Percentiles rank a stretch among this genome's conserved stretches.
Conservation (phyloP, 2,888 invertebrate species). For the Carcina quercana region DNA sequence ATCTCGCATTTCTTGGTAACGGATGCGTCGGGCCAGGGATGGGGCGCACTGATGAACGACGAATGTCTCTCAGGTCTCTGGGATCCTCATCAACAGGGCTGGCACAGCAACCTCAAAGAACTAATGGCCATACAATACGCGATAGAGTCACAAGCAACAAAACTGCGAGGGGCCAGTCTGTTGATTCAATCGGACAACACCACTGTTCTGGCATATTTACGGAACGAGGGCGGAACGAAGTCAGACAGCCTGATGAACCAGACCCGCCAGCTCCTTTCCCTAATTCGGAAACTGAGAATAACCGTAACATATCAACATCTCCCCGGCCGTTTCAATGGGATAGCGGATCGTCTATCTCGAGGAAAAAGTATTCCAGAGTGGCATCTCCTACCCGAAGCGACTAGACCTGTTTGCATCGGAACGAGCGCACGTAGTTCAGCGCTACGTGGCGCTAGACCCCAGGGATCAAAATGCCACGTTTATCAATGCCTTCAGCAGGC, state of each 20-base stretch:
- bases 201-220: constrained; percentile 13
- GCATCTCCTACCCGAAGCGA: constrained; percentile 10
- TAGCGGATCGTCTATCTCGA: constrained; percentile 23
- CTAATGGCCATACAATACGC: background rate
- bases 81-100: background rate
- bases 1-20: background rate
- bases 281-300: background rate
- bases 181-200: constrained; percentile 7
- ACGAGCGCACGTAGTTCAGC: constrained; percentile 1
- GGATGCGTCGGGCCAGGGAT: background rate
- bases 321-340: constrained; percentile 25
- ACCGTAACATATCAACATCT: constrained; percentile 10
- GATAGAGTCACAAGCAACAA: background rate
- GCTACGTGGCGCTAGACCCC: background rate
- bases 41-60: constrained; percentile 1
- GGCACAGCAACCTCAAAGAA: background rate
- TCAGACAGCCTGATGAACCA: background rate
- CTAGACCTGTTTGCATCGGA: constrained; percentile 17
- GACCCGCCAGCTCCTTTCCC: background rate
- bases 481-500: constrained; percentile 4
- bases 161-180: background rate
- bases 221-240: constrained; percentile 1
- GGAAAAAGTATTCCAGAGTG: constrained; percentile 13
- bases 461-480: constrained; percentile 4
- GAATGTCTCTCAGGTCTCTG: background rate